Conservation (phyloP, 2,113 vertebrate genomes). For the Macaca nemestrina region DNA sequence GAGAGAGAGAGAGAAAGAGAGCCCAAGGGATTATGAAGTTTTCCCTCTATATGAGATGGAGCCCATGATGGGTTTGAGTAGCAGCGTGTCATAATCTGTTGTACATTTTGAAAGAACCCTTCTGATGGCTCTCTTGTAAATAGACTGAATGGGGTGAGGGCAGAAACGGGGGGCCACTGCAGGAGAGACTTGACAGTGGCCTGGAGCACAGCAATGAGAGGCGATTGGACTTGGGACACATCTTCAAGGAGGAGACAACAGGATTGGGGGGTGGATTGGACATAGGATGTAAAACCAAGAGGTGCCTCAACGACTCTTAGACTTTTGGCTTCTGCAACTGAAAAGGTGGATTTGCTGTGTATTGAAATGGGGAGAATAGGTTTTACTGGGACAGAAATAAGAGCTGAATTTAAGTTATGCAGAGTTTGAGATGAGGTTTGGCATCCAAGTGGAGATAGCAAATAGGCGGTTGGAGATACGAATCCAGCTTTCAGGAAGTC, state of each 20-base stretch:
- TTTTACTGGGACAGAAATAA: not conserved
- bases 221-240: fast-evolving
- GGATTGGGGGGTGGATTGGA: too few species aligned
- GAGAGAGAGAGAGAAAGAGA: not conserved
- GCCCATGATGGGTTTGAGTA: not conserved
- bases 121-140: not conserved
- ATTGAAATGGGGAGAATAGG: not conserved
- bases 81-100: not conserved
- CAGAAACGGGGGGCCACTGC: not conserved
- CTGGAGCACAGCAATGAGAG: not conserved
- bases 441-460: not conserved
- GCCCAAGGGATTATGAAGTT: not conserved
- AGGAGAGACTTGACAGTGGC: not conserved
- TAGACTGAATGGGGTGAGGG: not conserved
- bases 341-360: not conserved
- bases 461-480: not conserved
- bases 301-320: not conserved
- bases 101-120: not conserved
- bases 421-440: not conserved
- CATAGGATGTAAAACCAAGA: not conserved
- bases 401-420: not conserved
- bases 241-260: not conserved
- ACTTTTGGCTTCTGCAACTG: not conserved
- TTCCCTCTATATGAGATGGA: not conserved
- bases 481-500: not conserved